These are phyloP conservation scores for Phoebastria nigripes DNA, from an alignment of 2,797 vertebrate genomes.

Conservation along the genomic window DNA sequence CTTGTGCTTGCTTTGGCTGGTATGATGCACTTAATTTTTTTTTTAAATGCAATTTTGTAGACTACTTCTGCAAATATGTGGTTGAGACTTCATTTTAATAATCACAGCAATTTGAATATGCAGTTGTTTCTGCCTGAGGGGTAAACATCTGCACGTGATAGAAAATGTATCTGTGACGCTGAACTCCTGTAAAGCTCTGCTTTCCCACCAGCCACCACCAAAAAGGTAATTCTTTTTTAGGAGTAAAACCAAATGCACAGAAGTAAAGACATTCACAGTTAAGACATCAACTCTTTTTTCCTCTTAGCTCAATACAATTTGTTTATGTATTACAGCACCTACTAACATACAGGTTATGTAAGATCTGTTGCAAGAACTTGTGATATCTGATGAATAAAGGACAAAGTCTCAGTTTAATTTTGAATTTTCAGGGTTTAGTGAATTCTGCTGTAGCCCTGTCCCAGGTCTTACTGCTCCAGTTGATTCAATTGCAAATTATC, in stretches of 20 bases:
- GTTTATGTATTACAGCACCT: constrained; percentile 41
- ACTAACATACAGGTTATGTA: neutral
- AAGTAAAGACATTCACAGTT: neutral
- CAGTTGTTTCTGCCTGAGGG: neutral
- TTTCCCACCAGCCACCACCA: neutral
- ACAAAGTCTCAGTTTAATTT: constrained; percentile 45
- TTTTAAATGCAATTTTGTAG: neutral
- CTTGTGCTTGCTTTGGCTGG: neutral
- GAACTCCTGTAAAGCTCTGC: neutral
- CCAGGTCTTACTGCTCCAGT: neutral
- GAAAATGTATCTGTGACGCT: neutral
- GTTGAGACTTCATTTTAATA: neutral
- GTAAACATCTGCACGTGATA: neutral
- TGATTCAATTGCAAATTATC: neutral
- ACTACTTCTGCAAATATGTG: neutral
- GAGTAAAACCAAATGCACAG: neutral
- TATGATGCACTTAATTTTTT: neutral
- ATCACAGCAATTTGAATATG: neutral
- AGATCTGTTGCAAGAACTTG: constrained; percentile 35
- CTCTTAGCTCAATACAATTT: neutral
- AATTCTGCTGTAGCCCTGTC: neutral
- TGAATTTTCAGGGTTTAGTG: constrained; percentile 1
- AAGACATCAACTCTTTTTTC: neutral
- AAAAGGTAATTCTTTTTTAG: neutral
- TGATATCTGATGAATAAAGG: constrained; percentile 36